Conservation (phyloP, 35 echinoderm and acorn worm genomes). For the Apostichopus japonicus region DNA sequence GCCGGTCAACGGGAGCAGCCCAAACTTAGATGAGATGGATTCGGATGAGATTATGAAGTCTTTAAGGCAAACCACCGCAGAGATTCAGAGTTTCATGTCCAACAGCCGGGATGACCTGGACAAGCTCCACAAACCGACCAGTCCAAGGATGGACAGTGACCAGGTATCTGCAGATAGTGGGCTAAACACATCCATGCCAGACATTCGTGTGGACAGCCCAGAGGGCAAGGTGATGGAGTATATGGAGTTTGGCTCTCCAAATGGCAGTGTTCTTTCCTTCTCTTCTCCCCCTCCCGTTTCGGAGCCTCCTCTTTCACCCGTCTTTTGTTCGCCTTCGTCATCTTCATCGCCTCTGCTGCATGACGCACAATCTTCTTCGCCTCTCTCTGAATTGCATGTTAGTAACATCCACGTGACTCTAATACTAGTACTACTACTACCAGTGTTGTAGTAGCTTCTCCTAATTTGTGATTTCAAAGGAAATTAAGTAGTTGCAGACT, state of each 20-base stretch:
- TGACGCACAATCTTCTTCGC: conserved; percentile 25
- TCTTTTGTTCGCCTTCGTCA: not conserved
- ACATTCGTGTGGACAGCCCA: conserved; percentile 95
- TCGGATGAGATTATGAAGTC: conserved; percentile 96
- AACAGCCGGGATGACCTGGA: conserved; percentile 96
- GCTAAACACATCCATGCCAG: conserved; percentile 76
- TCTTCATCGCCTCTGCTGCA: conserved; percentile 28
- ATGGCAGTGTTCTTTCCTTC: conserved; percentile 17
- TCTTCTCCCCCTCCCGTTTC: conserved; percentile 40
- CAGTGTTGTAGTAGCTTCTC: not conserved
- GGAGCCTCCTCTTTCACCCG: conserved; percentile 1
- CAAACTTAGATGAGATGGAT: conserved; percentile 89
- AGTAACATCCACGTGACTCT: conserved; percentile 4
- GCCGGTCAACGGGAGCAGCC: conserved; percentile 68
- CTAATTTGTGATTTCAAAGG: too few species aligned
- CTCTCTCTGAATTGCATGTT: conserved; percentile 11
- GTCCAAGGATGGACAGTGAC: conserved; percentile 82
- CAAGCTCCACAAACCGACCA: conserved; percentile 45
- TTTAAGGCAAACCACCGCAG: conserved; percentile 88
- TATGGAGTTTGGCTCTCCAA: conserved; percentile 58
- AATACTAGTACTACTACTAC: not conserved
- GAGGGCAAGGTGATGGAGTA: conserved; percentile 92
- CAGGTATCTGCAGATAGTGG: conserved; percentile 96
- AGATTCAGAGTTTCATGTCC: conserved; percentile 95
- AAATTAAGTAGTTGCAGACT: too few species aligned